phyloP scores from a whole-genome alignment of 2,113 vertebrate genomes.

The Podarcis muralis region DNA sequence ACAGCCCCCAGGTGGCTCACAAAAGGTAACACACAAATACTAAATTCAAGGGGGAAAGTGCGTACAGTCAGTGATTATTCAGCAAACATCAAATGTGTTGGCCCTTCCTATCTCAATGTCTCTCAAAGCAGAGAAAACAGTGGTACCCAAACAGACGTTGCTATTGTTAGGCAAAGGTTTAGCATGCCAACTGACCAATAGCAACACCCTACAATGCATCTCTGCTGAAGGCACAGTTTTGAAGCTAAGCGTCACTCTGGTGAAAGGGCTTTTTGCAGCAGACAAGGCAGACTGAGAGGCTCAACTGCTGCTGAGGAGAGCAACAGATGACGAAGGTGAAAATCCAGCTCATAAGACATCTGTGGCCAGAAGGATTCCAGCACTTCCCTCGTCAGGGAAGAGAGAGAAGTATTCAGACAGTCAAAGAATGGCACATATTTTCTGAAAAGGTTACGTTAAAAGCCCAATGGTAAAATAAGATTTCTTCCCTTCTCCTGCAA shows the following conservation, averaged over 20 bases:
- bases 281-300: slow-evolving; percentile 14
- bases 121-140: slow-evolving; percentile 24
- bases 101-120: background rate
- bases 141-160: slow-evolving; percentile 23
- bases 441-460: slow-evolving; percentile 23
- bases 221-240: slow-evolving; percentile 31
- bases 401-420: background rate
- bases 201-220: slow-evolving; percentile 48
- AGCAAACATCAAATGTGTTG: background rate
- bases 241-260: slow-evolving; percentile 44
- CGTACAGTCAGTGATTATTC: background rate
- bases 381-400: slow-evolving; percentile 8
- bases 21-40: no score
- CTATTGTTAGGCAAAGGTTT: slow-evolving; percentile 32
- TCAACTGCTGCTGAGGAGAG: slow-evolving; percentile 41
- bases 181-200: slow-evolving; percentile 43
- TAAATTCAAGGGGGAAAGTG: no score
- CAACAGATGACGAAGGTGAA: slow-evolving; percentile 36
- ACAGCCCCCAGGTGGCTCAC: no score
- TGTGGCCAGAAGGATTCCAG: slow-evolving; percentile 32
- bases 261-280: slow-evolving; percentile 48
- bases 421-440: slow-evolving; percentile 2
- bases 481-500: fast-evolving
- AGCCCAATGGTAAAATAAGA: background rate
- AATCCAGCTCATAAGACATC: slow-evolving; percentile 44